Percentiles rank a stretch among this genome's conserved stretches.
Evolutionary conservation across 2,888 invertebrate species (phyloP).

Genomic region (Ecdyonurus torrentis): DNA sequence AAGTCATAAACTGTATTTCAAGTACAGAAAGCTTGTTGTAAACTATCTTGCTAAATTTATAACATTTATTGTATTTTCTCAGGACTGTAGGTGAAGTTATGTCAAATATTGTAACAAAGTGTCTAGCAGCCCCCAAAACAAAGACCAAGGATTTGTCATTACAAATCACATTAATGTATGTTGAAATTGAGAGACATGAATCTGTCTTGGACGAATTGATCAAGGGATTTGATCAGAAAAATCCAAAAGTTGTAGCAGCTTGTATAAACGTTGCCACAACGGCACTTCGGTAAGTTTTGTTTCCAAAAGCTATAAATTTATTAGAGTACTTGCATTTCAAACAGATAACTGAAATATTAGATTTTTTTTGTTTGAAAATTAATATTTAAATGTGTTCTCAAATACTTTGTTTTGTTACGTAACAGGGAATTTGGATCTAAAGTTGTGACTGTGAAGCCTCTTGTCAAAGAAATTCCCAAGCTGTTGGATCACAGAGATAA

Average conservation of each 20-base stretch:
- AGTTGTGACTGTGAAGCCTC: constrained; percentile 70
- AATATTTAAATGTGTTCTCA: no score
- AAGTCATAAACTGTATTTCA: constrained; percentile 1
- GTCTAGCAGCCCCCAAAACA: constrained; percentile 77
- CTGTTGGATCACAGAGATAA: constrained; percentile 86
- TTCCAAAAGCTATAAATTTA: background rate
- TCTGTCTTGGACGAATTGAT: constrained; percentile 74
- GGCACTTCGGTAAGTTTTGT: constrained; percentile 39
- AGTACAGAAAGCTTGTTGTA: constrained; percentile 4
- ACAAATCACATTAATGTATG: constrained; percentile 80
- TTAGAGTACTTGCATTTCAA: background rate
- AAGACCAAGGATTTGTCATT: constrained; percentile 83
- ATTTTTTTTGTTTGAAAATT: no score
- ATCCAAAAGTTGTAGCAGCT: constrained; percentile 85
- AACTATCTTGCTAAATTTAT: background rate
- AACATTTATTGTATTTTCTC: constrained; percentile 14
- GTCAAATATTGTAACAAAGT: constrained; percentile 75
- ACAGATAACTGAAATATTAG: no score
- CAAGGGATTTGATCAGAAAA: constrained; percentile 89
- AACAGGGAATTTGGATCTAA: constrained; percentile 80
- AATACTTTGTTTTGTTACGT: constrained; percentile 13
- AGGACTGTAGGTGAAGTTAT: constrained; percentile 78
- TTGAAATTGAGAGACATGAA: constrained; percentile 93
- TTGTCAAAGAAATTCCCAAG: constrained; percentile 72
- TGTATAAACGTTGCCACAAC: constrained; percentile 59